These are phyloP conservation scores for Seriola rivoliana DNA, from an alignment of 2,113 vertebrate genomes.

Conservation along the genomic window DNA sequence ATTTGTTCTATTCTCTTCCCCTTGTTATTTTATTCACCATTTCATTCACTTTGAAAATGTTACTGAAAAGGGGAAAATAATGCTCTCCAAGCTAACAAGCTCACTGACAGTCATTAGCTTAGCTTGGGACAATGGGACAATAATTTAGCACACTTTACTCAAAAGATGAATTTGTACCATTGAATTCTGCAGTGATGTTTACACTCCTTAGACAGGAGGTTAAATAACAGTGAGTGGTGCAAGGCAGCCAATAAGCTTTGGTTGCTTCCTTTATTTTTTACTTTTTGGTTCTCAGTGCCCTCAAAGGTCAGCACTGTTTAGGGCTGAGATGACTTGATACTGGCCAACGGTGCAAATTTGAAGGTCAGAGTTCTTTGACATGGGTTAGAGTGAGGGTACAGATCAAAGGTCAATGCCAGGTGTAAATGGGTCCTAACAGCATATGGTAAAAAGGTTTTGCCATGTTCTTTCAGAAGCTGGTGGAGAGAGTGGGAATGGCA, in stretches of 20 bases:
- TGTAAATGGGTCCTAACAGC: neutral
- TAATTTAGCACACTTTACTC: too few species aligned
- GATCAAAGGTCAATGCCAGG: neutral
- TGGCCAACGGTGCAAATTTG: neutral
- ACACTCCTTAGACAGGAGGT: neutral
- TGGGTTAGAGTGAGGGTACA: neutral
- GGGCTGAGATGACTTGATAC: neutral
- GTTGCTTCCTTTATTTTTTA: neutral
- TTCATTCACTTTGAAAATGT: too few species aligned
- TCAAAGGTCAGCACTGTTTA: neutral
- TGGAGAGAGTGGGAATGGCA: neutral
- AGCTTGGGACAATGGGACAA: too few species aligned
- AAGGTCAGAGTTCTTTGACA: neutral
- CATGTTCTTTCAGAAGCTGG: too few species aligned
- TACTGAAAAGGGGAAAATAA: too few species aligned
- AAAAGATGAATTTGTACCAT: neutral
- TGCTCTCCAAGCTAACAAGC: too few species aligned
- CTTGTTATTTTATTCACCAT: too few species aligned
- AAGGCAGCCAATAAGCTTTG: neutral
- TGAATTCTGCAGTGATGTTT: neutral
- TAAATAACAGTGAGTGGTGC: neutral
- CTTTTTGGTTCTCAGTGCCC: neutral
- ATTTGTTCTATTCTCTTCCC: too few species aligned
- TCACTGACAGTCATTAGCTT: too few species aligned
- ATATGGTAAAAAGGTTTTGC: too few species aligned